Base-by-base conservation (phyloP, 2,113 vertebrate genomes). In the Thryonomys swinderianus region DNA sequence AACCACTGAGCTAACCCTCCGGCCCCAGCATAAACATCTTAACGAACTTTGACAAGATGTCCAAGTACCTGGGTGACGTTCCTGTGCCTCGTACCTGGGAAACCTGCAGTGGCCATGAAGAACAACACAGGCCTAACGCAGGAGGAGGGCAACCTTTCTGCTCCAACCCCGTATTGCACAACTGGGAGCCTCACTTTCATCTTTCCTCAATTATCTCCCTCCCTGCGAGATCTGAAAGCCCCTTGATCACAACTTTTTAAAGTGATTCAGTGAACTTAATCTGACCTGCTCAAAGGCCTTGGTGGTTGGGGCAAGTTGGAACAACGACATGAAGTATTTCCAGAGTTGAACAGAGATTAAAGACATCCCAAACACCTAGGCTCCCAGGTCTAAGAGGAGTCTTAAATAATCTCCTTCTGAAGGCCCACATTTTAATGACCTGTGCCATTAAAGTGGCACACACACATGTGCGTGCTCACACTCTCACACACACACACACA, bases 381-480 rank as follows among this genome's bases (percentile, higher is more conserved):
- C 20, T 67, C 32, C n/a, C 1, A n/a, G 69, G 55, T 51, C 34
- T 55, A 7, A 62, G 8, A 67, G 10, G 7, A 73, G 37, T 11
- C 18, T 48, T 85, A n/a, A 79, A 10, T 11, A 40, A 79, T 14
- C 37, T 57, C 53, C 30, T 69, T 85, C 78, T 80, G 34, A 5
- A 86, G 73, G 57, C n/a, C 40, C 88, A 34, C 32, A 61, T 51
- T 83, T 88, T 71, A 18, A 90, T 42, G 34, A 42, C 59, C n/a
- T 90, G 21, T 40, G 37, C 7, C 37, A 74, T 11, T 14, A 32
- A 69, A 57, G 7, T 30, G 74, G 25, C 23, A 3, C 11, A 27
- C 0, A 7, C 40, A 3, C 9, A 21, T 12, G 13, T 40, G 13
- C 10, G 4, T 5, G 0, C 21, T 2, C 5, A 13, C 9, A 42